Conservation (phyloP, 2,888 invertebrate species). For the Ochropleura leucogaster region DNA sequence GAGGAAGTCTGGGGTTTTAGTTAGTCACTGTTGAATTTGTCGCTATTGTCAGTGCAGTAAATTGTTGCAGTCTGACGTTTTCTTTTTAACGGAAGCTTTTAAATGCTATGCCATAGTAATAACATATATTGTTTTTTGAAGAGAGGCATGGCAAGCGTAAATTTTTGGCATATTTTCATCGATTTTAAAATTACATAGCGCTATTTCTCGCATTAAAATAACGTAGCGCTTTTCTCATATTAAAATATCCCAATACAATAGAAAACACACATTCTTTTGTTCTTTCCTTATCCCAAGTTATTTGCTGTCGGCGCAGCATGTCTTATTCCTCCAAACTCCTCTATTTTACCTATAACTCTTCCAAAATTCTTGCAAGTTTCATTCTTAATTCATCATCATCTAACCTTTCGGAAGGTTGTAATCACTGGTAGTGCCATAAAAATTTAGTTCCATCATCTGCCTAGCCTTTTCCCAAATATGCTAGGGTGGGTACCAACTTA, state of each 20-base stretch:
- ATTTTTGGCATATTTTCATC: neutral
- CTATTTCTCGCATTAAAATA: neutral
- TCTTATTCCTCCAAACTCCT: too few relatives aligned
- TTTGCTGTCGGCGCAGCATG: too few relatives aligned
- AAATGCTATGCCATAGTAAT: neutral
- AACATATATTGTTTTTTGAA: neutral
- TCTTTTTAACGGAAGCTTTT: neutral
- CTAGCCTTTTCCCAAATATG: neutral
- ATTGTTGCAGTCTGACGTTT: neutral
- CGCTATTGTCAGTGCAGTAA: neutral
- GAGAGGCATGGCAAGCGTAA: neutral
- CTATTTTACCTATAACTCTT: too few relatives aligned
- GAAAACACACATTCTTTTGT: neutral
- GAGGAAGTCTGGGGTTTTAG: slow-evolving; percentile 26
- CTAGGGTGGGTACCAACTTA: neutral
- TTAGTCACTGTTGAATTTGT: slow-evolving; percentile 10
- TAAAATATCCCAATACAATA: neutral
- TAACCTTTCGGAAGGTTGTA: too few relatives aligned
- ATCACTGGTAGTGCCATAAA: too few relatives aligned
- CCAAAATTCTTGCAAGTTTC: neutral
- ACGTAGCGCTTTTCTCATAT: neutral
- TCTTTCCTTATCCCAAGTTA: too few relatives aligned
- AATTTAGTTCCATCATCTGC: neutral
- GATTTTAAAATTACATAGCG: neutral
- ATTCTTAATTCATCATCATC: neutral